A percentile compares a stretch with the other conserved stretches of the same genome.
Evolutionary conservation across 2,113 vertebrate genomes (phyloP).

Genomic region (Rostratula benghalensis): DNA sequence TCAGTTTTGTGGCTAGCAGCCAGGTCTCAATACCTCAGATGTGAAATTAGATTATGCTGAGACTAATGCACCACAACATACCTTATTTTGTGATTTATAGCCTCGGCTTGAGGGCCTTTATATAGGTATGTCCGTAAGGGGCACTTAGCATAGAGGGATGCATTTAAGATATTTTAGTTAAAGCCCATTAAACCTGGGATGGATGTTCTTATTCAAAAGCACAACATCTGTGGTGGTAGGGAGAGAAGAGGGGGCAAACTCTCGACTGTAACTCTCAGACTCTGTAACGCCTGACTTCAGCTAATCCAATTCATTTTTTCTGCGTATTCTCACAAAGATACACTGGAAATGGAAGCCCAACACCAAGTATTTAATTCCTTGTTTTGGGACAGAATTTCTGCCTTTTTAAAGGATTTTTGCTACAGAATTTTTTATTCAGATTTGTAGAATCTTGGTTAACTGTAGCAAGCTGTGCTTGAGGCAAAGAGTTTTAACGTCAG

Average conservation of each 20-base stretch:
- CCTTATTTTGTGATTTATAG: background rate
- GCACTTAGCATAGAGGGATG: background rate
- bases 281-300: background rate
- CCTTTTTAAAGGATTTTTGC: background rate
- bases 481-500: background rate
- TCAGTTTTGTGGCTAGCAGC: background rate
- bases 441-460: background rate
- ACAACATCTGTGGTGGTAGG: background rate
- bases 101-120: background rate
- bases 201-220: background rate
- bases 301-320: background rate
- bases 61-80: background rate
- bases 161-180: background rate
- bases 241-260: background rate
- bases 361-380: background rate
- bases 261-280: background rate
- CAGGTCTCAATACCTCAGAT: background rate
- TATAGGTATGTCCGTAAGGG: background rate
- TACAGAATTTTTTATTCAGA: background rate
- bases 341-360: background rate
- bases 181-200: background rate
- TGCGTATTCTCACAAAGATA: background rate
- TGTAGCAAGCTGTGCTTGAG: background rate
- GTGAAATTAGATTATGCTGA: background rate
- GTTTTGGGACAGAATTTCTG: background rate